These are phyloP conservation scores for Poecilus cupreus DNA, from an alignment of 2,888 invertebrate genomes.

Conservation along the genomic window DNA sequence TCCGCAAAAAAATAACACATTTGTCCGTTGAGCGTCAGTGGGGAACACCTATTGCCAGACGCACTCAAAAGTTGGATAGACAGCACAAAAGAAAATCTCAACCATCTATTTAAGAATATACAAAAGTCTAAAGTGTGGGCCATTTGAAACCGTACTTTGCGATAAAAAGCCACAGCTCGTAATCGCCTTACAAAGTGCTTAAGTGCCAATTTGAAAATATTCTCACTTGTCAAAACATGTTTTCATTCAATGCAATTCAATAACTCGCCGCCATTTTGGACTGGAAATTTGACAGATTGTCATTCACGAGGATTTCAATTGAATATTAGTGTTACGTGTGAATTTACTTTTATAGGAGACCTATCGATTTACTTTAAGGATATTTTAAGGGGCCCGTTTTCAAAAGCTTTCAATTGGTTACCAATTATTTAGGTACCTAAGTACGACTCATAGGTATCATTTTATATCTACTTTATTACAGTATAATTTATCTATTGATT, in stretches of 20 bases:
- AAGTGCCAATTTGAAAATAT: conserved; percentile 66
- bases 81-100: conserved; percentile 42
- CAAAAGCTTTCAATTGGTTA: background rate
- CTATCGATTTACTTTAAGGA: conserved; percentile 8
- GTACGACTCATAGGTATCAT: no score
- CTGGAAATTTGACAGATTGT: conserved; percentile 35
- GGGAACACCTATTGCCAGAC: background rate
- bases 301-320: conserved; percentile 26
- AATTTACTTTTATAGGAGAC: conserved; percentile 30
- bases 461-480: no score
- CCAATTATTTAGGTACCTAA: background rate
- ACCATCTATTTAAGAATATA: conserved; percentile 44
- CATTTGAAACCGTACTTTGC: conserved; percentile 41
- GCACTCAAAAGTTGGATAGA: conserved; percentile 26
- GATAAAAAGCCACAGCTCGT: conserved; percentile 50
- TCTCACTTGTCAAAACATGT: conserved; percentile 66
- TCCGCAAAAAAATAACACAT: conserved; percentile 37
- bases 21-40: background rate
- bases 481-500: no score
- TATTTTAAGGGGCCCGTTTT: background rate
- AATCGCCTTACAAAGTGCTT: conserved; percentile 62
- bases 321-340: conserved; percentile 5
- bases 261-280: conserved; percentile 19
- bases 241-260: conserved; percentile 33
- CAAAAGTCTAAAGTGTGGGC: conserved; percentile 33